Evolutionary conservation across 1,140 invertebrate genomes (phyloP).

Genomic region (Sitophilus oryzae): DNA sequence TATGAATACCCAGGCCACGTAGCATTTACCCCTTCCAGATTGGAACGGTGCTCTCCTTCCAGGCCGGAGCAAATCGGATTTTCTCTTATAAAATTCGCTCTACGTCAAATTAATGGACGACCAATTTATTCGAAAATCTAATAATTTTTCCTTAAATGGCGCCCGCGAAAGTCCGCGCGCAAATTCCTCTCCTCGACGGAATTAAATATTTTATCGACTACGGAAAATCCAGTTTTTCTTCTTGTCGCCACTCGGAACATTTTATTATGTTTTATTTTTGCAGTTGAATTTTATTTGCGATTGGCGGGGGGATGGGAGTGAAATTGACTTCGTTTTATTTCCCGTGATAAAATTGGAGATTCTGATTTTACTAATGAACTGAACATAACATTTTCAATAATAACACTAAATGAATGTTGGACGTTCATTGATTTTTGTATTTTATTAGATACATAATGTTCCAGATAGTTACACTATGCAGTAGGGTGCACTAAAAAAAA

Average conservation of each 20-base stretch:
- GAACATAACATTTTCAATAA: too few species aligned
- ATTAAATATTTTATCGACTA: conserved; percentile 26
- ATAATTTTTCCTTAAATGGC: conserved; percentile 27
- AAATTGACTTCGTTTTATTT: conserved; percentile 11
- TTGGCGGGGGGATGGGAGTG: not conserved
- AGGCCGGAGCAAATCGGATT: conserved; percentile 18
- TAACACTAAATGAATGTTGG: too few species aligned
- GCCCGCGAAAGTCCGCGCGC: conserved; percentile 14
- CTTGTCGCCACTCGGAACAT: conserved; percentile 10
- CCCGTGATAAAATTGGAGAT: not conserved
- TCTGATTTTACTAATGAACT: too few species aligned
- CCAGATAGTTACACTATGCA: too few species aligned
- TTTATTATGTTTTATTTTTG: conserved; percentile 8
- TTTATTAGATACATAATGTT: too few species aligned
- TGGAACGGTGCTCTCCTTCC: too few species aligned
- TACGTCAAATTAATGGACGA: conserved; percentile 26
- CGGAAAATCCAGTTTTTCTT: conserved; percentile 21
- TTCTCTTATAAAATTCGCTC: conserved; percentile 24
- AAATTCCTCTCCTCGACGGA: conserved; percentile 24
- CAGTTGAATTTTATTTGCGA: conserved; percentile 9
- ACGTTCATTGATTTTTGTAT: too few species aligned
- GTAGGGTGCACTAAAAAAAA: too few species aligned
- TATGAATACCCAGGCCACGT: conserved; percentile 6
- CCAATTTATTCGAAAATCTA: conserved; percentile 31
- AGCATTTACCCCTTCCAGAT: conserved; percentile 16